A percentile compares a stretch with the other conserved stretches of the same genome.
Evolutionary conservation across 2,888 invertebrate genomes (phyloP).

Genomic region (Eubasilissa splendida): DNA sequence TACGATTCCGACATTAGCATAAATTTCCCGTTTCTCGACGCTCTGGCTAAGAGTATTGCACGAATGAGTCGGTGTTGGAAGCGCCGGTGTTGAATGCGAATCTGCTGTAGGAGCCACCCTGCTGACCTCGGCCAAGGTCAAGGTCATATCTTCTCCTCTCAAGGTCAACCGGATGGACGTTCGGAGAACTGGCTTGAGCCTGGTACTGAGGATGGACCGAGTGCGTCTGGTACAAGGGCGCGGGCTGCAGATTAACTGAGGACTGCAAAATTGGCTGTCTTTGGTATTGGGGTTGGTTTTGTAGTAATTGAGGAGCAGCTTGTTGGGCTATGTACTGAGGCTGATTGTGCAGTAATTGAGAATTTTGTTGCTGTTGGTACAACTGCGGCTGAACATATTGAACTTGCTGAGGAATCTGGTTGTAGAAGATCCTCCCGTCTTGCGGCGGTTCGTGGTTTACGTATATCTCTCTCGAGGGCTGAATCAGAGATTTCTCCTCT

Average conservation of each 20-base stretch:
- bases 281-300: conserved; percentile 60
- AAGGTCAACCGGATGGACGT: conserved; percentile 58
- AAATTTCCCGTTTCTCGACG: conserved; percentile 50
- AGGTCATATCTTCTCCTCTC: conserved; percentile 65
- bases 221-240: conserved; percentile 52
- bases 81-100: conserved; percentile 60
- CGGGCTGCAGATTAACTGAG: conserved; percentile 20
- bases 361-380: conserved; percentile 61
- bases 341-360: conserved; percentile 60
- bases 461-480: conserved; percentile 61
- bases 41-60: conserved; percentile 50
- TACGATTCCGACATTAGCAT: conserved; percentile 46
- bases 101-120: conserved; percentile 60
- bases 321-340: conserved; percentile 61
- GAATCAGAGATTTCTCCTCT: conserved; percentile 54
- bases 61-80: conserved; percentile 51
- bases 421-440: conserved; percentile 47
- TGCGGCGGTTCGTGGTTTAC: conserved; percentile 52
- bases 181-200: conserved; percentile 33
- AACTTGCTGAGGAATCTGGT: conserved; percentile 59
- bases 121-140: conserved; percentile 64
- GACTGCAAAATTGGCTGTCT: conserved; percentile 44
- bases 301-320: conserved; percentile 61
- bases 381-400: conserved; percentile 59
- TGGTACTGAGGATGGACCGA: conserved; percentile 52